These are phyloP conservation scores for Sylvilagus bachmani DNA, from an alignment of 2,113 vertebrate species.

Conservation along the genomic window DNA sequence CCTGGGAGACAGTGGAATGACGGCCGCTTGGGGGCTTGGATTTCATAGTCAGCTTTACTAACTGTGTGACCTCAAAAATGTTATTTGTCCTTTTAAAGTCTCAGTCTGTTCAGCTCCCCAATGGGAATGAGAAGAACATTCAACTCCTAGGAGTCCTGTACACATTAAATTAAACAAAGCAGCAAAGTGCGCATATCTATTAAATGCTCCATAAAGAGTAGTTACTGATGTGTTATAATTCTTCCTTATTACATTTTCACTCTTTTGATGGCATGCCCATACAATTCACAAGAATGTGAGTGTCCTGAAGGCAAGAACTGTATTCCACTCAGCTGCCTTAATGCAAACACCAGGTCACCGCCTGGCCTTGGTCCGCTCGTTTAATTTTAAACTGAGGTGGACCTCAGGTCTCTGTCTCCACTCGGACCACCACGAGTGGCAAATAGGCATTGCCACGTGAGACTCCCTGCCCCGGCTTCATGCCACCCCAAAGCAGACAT, in stretches of 20 bases:
- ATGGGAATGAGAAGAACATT: background rate
- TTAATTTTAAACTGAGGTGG: background rate
- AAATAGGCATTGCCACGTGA: accelerated
- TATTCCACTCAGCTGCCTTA: background rate
- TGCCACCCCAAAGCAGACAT: background rate
- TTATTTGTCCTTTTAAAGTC: background rate
- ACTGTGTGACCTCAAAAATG: background rate
- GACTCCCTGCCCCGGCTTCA: background rate
- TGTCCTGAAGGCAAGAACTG: background rate
- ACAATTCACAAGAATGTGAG: background rate
- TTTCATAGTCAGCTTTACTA: background rate
- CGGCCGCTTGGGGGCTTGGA: no score
- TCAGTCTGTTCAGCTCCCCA: background rate
- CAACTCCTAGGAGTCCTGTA: background rate
- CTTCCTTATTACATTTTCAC: background rate
- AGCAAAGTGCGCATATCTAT: background rate
- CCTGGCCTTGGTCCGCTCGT: background rate
- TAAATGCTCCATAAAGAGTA: background rate
- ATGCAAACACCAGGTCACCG: background rate
- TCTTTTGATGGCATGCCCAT: background rate
- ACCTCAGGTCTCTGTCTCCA: background rate
- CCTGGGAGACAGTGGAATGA: background rate
- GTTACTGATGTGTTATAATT: background rate
- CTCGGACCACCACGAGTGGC: no score
- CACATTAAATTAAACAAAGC: background rate